These are phyloP conservation scores for Natrix natrix DNA, from an alignment of 2,797 vertebrate species.

Conservation along the genomic window DNA sequence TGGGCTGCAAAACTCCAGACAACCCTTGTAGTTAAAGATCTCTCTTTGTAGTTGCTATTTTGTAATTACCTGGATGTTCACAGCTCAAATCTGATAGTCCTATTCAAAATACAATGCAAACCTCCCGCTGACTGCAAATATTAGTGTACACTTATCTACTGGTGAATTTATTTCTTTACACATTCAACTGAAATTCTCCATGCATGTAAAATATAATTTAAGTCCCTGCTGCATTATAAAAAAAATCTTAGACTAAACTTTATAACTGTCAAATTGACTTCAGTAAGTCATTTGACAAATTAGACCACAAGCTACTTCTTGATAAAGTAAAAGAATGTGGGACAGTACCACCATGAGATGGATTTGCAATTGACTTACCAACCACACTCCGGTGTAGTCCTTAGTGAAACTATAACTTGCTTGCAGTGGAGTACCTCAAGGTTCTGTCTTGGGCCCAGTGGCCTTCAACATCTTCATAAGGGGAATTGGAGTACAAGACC, in stretches of 20 bases:
- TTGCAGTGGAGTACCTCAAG: not conserved
- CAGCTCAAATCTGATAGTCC: not conserved
- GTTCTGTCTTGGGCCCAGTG: not conserved
- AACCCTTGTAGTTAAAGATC: not conserved
- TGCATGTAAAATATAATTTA: slow-evolving; percentile 25
- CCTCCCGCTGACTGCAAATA: not conserved
- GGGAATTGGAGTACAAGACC: not conserved
- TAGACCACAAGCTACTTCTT: not conserved
- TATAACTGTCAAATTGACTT: not conserved
- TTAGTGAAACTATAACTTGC: not conserved
- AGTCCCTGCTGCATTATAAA: slow-evolving; percentile 17
- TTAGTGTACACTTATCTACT: not conserved
- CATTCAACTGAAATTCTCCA: slow-evolving; percentile 9
- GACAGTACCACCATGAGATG: not conserved
- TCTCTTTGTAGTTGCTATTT: not conserved
- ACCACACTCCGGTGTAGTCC: not conserved
- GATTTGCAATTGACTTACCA: not conserved
- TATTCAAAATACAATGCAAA: slow-evolving; percentile 4
- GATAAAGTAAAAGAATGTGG: not conserved
- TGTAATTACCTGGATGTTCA: not conserved
- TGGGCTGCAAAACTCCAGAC: not conserved
- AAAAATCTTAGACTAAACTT: slow-evolving; percentile 6
- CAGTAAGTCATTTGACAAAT: not conserved
- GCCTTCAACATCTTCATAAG: not conserved
- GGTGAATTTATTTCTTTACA: slow-evolving; percentile 9